Evolutionary conservation across 2,888 invertebrate genomes (phyloP).

Genomic region (Aricia artaxerxes): DNA sequence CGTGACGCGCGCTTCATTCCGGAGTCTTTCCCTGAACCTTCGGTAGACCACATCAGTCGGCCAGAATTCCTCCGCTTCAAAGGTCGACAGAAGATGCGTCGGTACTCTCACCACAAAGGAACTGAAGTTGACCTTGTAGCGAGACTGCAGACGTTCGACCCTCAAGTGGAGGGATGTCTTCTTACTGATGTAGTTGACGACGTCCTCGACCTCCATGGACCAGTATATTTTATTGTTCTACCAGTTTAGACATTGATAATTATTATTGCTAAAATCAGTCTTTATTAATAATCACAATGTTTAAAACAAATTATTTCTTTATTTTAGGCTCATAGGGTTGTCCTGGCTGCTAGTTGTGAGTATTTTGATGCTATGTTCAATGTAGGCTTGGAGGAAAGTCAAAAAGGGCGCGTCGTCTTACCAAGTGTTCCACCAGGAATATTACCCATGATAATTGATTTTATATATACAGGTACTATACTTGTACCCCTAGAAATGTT

Average conservation of each 20-base stretch:
- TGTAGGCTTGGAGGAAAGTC: slow-evolving; percentile 90
- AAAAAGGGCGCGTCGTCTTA: slow-evolving; percentile 88
- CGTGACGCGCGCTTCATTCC: too few species aligned
- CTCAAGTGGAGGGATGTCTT: too few species aligned
- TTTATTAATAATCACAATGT: background rate
- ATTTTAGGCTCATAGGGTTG: slow-evolving; percentile 88
- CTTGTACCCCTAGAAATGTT: background rate
- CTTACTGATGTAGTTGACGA: too few species aligned
- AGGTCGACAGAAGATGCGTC: too few species aligned
- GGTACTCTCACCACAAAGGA: too few species aligned
- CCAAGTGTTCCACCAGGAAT: slow-evolving; percentile 88
- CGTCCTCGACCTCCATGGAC: too few species aligned
- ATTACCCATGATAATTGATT: slow-evolving; percentile 88
- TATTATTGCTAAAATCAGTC: background rate
- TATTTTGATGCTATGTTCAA: slow-evolving; percentile 97
- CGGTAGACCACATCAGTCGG: too few species aligned
- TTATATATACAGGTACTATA: slow-evolving; percentile 89
- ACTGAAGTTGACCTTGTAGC: too few species aligned
- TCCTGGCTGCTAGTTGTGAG: slow-evolving; percentile 92
- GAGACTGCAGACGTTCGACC: too few species aligned
- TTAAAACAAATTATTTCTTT: background rate
- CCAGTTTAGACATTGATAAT: background rate
- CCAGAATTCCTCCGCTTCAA: too few species aligned
- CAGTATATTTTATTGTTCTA: background rate
- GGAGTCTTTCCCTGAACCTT: too few species aligned